Conservation (phyloP, 2,888 invertebrate species). For the Drosophila paucipuncta region DNA sequence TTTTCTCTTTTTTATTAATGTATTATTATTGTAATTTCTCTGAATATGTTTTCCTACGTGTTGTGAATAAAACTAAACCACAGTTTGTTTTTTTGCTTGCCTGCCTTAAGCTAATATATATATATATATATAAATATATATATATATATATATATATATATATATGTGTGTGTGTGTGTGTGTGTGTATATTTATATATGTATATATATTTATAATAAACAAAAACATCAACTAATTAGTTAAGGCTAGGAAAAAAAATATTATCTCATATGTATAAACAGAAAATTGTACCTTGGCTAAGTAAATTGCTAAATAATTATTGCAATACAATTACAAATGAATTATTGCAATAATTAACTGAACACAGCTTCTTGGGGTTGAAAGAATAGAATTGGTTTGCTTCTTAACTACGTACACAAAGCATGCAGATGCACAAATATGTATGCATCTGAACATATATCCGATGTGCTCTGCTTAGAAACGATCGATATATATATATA, state of each 20-base stretch:
- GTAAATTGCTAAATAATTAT: constrained; percentile 32
- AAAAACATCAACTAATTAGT: constrained; percentile 46
- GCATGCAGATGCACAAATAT: constrained; percentile 3
- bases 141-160: constrained; percentile 10
- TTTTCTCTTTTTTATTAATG: constrained; percentile 20
- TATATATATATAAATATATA: neutral
- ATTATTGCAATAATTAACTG: constrained; percentile 71
- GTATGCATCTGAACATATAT: neutral
- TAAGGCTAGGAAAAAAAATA: constrained; percentile 16
- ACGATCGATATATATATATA: constrained; percentile 4
- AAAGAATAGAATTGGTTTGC: constrained; percentile 82
- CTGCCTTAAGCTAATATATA: constrained; percentile 28
- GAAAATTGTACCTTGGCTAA: constrained; percentile 27
- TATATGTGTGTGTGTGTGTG: neutral
- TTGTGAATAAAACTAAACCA: constrained; percentile 76
- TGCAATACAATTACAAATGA: constrained; percentile 26
- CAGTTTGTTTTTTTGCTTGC: constrained; percentile 70
- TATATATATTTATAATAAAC: constrained; percentile 27
- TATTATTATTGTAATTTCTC: constrained; percentile 13
- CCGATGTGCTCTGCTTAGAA: neutral
- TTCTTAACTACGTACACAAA: constrained; percentile 11
- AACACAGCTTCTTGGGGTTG: constrained; percentile 85
- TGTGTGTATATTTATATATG: neutral
- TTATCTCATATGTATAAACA: constrained; percentile 16
- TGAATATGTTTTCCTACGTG: constrained; percentile 42